Base-by-base conservation (phyloP, 1,140 invertebrate species). In the Pseudomyrmex sp. region DNA sequence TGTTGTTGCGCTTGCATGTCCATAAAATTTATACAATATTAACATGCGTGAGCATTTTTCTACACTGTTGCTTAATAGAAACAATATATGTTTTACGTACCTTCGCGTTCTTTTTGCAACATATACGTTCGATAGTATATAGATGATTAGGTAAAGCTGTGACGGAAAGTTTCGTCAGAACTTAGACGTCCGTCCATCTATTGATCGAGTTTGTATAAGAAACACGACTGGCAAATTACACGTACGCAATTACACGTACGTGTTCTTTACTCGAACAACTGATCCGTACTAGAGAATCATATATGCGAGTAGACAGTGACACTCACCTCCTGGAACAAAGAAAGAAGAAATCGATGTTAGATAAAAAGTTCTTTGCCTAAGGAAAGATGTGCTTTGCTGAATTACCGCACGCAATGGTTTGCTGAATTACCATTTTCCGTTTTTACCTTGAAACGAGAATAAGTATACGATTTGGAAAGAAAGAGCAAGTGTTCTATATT, bases 251-350 rank as follows among this genome's bases (percentile, higher is more conserved):
- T 7, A 26, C 26, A 26, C 2, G 66, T 52, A 80, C 66, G 52
- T 72, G 76, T 80, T 72, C 76, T 80, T 80, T 80, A 50, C 76
- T 70, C 65, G 23, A 80, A 35, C 15, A 54, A 44, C 13, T 70
- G 65, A 70, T 70, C 44, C 66, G 56, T 59, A 44, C 76, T 20
- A 44, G 44, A 35, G 66, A 80, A 80, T 80, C 13, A 44, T 20
- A 69, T 26, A 72, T 48, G 76, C 76, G 44, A 70, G 18, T 72
- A 65, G 26, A 58, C 76, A 18, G 20, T 18, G 76, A 80, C 66
- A 80, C 76, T 80, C 46, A 80, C 76, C 35, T 35, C 35, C 76
- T 80, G 76, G 56, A 80, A 80, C 76, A 80, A 72, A 80, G 66
- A 80, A 70, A 59, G 54, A 66, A 80, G 70, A 74, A 82, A 82